Percentiles rank a stretch among this genome's conserved stretches.
These are phyloP conservation scores for Fopius arisanus DNA, from an alignment of 1,140 invertebrate species.

Conservation along the genomic window DNA sequence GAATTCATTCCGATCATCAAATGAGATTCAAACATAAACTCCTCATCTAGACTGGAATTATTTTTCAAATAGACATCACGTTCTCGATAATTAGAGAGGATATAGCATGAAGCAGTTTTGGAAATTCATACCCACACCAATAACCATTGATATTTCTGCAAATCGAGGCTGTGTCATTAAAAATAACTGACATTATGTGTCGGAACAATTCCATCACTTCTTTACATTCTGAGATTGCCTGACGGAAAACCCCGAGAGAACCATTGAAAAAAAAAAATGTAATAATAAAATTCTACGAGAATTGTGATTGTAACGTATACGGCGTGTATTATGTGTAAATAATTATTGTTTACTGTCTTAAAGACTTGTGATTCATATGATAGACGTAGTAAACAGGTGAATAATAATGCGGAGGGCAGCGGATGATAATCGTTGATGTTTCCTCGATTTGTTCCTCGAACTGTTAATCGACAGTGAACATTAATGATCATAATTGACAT, in stretches of 20 bases:
- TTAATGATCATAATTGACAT: not conserved
- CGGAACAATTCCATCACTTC: constrained; percentile 25
- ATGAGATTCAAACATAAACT: constrained; percentile 25
- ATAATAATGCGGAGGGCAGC: constrained; percentile 18
- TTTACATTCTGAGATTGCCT: constrained; percentile 14
- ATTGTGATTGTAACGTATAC: constrained; percentile 62
- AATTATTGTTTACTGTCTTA: constrained; percentile 43
- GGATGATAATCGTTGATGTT: constrained; percentile 1
- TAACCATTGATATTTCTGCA: not conserved
- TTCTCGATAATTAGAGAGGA: not conserved
- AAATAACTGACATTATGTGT: not conserved
- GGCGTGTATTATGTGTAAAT: constrained; percentile 60
- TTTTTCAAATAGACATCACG: constrained; percentile 17
- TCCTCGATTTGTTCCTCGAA: not conserved
- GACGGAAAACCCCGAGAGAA: not conserved
- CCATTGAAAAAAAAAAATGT: not conserved
- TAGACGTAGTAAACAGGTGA: constrained; percentile 29
- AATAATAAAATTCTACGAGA: constrained; percentile 37
- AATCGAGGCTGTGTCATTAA: constrained; percentile 10
- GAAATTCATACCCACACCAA: not conserved
- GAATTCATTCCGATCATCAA: not conserved
- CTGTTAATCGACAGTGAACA: not conserved
- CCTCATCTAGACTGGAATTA: constrained; percentile 26
- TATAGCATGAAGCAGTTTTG: not conserved
- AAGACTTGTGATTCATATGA: constrained; percentile 38